Conservation (phyloP, 2,888 invertebrate genomes). For the Rhagophthalmus giganteus region DNA sequence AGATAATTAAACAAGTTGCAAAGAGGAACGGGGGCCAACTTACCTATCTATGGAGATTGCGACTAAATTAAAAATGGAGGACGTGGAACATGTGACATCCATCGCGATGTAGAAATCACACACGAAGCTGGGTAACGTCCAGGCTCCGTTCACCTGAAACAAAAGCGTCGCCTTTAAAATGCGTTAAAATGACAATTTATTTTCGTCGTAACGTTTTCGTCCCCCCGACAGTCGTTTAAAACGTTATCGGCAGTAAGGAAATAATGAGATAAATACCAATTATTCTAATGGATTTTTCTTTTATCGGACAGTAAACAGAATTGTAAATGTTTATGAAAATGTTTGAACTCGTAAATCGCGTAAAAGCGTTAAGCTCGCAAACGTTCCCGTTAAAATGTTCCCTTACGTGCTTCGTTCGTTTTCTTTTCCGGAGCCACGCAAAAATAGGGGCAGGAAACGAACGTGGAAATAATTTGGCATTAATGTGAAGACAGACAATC, state of each 20-base stretch:
- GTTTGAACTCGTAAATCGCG: no score
- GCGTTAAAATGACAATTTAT: no score
- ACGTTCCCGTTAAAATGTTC: no score
- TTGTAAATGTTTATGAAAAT: no score
- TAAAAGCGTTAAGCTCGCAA: no score
- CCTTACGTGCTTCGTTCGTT: background rate
- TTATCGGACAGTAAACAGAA: no score
- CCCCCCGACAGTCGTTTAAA: no score
- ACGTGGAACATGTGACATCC: slow-evolving; percentile 97
- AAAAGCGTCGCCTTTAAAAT: no score
- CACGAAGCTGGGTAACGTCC: slow-evolving; percentile 87
- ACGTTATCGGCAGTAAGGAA: no score
- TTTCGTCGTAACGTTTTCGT: no score
- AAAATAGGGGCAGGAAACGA: slow-evolving; percentile 1
- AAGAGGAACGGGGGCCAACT: slow-evolving; percentile 45
- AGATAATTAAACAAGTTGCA: slow-evolving; percentile 9
- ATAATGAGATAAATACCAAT: no score
- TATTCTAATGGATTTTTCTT: no score
- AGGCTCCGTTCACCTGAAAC: slow-evolving; percentile 81
- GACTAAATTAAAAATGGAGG: slow-evolving; percentile 96
- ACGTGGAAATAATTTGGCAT: slow-evolving; percentile 11
- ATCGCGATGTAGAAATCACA: slow-evolving; percentile 98
- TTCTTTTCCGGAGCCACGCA: background rate
- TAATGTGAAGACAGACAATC: slow-evolving; percentile 14
- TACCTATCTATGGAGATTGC: slow-evolving; percentile 98